Conservation (phyloP, 92 coral and sea anemone species). For the Actinernus sp. region DNA sequence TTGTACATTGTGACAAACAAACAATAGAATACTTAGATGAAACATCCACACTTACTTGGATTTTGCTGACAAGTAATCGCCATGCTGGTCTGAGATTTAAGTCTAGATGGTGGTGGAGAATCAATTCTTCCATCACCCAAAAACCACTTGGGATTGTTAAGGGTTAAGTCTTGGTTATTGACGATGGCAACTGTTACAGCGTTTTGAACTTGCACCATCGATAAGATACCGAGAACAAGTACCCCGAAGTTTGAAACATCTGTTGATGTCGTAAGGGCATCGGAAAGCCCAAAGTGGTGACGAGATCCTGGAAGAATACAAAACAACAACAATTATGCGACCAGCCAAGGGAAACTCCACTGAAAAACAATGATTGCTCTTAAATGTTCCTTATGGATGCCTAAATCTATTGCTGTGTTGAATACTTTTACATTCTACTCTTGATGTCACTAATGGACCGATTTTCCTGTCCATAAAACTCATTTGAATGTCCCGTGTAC, state of each 20-base stretch:
- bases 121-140: slow-evolving; percentile 1
- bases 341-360: no score
- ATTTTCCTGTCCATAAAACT: no score
- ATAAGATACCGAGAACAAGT: not conserved
- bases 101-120: not conserved
- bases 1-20: no score
- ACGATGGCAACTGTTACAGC: not conserved
- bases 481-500: no score
- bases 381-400: no score
- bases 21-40: no score
- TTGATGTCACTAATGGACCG: no score
- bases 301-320: no score
- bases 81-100: not conserved
- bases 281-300: not conserved
- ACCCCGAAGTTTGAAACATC: not conserved
- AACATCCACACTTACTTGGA: not conserved
- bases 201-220: not conserved
- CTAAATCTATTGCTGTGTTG: no score
- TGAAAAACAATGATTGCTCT: no score
- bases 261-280: not conserved
- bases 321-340: no score
- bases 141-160: slow-evolving; percentile 1
- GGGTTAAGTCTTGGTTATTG: slow-evolving; percentile 2
- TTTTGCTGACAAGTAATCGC: not conserved
- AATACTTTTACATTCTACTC: no score